These are phyloP conservation scores for Cygnus buccinator DNA, from an alignment of 2,113 vertebrate species.

Conservation along the genomic window DNA sequence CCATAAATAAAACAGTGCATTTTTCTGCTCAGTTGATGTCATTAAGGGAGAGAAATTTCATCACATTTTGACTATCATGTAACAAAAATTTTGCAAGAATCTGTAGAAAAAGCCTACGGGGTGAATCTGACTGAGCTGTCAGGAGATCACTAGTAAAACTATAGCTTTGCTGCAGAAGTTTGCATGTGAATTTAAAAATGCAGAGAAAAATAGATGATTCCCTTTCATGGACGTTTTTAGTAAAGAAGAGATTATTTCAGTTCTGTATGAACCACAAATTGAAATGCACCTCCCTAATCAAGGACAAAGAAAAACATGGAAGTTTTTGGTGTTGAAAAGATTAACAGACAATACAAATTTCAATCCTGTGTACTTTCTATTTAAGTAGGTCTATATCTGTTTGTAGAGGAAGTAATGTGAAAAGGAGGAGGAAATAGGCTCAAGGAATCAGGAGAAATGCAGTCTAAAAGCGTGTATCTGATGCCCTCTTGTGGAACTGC, in stretches of 20 bases:
- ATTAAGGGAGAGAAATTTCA: not conserved
- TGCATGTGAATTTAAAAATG: not conserved
- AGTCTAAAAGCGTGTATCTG: not conserved
- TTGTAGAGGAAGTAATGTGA: rapidly evolving
- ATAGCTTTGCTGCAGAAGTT: not conserved
- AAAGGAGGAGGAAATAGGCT: rapidly evolving
- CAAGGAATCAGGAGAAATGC: rapidly evolving
- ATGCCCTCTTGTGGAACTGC: slow-evolving; percentile 1
- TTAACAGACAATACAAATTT: rapidly evolving
- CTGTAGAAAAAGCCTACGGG: not conserved
- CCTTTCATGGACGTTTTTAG: too few species aligned
- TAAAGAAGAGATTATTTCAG: not conserved
- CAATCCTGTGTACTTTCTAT: not conserved
- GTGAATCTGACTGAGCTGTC: not conserved
- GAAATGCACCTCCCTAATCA: not conserved
- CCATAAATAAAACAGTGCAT: not conserved
- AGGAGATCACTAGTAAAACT: not conserved
- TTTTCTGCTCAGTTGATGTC: not conserved
- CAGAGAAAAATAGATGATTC: not conserved
- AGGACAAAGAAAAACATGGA: not conserved
- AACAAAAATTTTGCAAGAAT: not conserved
- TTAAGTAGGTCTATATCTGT: not conserved
- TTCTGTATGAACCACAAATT: too few species aligned
- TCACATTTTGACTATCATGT: not conserved
- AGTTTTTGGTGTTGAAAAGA: not conserved